Evolutionary conservation across 2,888 invertebrate genomes (phyloP), one percentile per base, ranked within the genome.

Genomic region (Mesorhabditis belari): DNA sequence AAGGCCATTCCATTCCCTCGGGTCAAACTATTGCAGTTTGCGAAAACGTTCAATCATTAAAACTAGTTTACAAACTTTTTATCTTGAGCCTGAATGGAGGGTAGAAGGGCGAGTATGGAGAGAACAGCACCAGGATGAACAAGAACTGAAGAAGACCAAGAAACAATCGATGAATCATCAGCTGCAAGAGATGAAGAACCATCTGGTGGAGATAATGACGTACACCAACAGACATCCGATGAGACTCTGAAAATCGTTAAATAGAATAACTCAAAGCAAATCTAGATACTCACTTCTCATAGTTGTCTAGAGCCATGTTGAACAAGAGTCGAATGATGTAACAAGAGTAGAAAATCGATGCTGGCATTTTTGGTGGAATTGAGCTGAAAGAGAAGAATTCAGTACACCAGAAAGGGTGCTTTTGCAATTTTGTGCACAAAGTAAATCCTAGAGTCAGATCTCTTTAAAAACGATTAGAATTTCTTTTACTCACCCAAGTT

Each of bases 221-320:
- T n/a, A 35, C 44, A 60, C 66, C 69, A 73, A 29, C 55, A 60
- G 19, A 66, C 60, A 55, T 65, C 62, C 5, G 65, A 63, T 12
- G 65, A 35, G 23, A 61, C 55, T 56, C 66, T 66, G 35, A 27
- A 58, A 25, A n/a, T n/a, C n/a, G n/a, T n/a, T n/a, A n/a, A 58
- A 44, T 4, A 3, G 19, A 3, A 28, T 77, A 12, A 29, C 28
- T 5, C 19, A 27, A 55, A 55, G 35, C 19, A 29, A 67, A 6
- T 5, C 23, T 23, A 21, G 17, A 50, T 12, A 83, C 81, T 88
- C 88, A 90, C 83, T 90, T 90, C 81, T 96, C 96, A 83, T 92
- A 95, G 52, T 91, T 88, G 83, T 98, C 96, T 70, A 95, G 85
- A 0, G 94, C 92, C 77, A 95, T 90, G 83, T 96, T 94, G 81